Percentiles rank a stretch among this genome's conserved stretches.
Conservation (phyloP, 1,140 invertebrate genomes). For the Ruditapes philippinarum region DNA sequence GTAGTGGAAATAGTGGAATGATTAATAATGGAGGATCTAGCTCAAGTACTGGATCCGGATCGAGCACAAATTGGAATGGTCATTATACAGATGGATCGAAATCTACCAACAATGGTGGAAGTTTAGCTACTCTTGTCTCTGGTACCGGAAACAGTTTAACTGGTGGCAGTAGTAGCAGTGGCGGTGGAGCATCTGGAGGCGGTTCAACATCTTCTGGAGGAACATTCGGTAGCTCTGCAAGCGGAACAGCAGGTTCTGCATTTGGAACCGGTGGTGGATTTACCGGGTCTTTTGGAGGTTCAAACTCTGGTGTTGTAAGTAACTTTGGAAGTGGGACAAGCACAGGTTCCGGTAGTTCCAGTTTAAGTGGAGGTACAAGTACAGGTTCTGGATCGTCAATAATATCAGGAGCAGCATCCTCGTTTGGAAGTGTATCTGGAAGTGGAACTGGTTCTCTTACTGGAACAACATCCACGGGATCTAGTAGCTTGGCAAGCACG, state of each 20-base stretch:
- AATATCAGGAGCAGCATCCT: neutral
- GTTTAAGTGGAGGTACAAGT: neutral
- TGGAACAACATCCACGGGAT: too few species aligned
- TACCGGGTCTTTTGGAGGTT: conserved; percentile 43
- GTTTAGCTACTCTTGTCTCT: conserved; percentile 5
- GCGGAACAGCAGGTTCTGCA: conserved; percentile 26
- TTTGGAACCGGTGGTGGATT: conserved; percentile 28
- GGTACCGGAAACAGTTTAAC: neutral
- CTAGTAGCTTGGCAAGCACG: neutral
- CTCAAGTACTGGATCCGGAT: conserved; percentile 7
- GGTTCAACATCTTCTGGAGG: neutral
- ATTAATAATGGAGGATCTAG: neutral
- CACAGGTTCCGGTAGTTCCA: neutral
- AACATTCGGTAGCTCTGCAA: conserved; percentile 6
- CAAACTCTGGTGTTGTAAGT: conserved; percentile 14
- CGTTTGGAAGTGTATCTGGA: neutral
- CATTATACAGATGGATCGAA: conserved; percentile 43
- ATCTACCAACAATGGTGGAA: neutral
- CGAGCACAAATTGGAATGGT: conserved; percentile 51
- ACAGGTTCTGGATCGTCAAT: neutral
- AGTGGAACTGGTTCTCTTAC: neutral
- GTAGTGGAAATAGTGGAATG: neutral
- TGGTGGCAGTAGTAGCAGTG: neutral
- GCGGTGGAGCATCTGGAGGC: neutral
- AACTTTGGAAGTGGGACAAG: neutral